phyloP scores from a whole-genome alignment of 2,113 vertebrate genomes.

The Urocitellus parryii region DNA sequence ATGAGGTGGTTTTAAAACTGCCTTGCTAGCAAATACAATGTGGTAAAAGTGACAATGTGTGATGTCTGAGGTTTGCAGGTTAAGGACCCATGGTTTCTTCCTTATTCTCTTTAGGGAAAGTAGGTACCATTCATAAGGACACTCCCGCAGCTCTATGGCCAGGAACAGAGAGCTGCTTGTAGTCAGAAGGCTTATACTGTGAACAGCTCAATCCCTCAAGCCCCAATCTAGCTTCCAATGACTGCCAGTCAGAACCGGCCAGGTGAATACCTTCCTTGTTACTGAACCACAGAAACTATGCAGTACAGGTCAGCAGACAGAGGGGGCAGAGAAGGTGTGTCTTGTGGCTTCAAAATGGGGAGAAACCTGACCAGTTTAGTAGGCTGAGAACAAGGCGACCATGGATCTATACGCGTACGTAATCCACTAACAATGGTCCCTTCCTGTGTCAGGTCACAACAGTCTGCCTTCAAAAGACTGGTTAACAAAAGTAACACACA shows the following conservation, averaged over 20 bases:
- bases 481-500: background rate
- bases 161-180: background rate
- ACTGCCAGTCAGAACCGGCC: background rate
- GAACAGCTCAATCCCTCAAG: background rate
- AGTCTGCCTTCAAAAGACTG: background rate
- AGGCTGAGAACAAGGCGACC: background rate
- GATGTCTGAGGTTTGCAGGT: background rate
- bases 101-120: background rate
- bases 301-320: accelerated
- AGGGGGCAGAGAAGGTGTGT: background rate
- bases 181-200: background rate
- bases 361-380: background rate
- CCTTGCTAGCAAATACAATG: background rate
- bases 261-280: background rate
- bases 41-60: background rate
- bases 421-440: background rate
- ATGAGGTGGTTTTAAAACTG: background rate
- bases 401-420: accelerated
- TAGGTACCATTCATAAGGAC: background rate
- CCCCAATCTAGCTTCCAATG: background rate
- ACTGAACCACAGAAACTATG: background rate
- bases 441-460: background rate
- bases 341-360: background rate
- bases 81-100: background rate
- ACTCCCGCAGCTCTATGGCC: background rate